Base-by-base conservation (phyloP, 1,140 invertebrate genomes). In the Chlorops oryzae region DNA sequence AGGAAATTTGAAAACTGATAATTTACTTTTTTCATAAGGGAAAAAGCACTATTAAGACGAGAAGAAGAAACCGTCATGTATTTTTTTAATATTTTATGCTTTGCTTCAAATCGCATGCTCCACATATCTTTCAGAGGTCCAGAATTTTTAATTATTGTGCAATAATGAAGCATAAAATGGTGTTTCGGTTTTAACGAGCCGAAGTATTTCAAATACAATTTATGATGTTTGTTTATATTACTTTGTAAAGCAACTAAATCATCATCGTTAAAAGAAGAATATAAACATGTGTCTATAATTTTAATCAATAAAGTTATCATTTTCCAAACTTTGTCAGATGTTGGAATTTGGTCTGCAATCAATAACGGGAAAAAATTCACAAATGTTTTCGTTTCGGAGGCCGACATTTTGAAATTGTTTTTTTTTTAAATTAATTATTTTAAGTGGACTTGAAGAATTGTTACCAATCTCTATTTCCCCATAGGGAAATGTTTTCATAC, bases 361-460 rank as follows among this genome's bases (percentile, higher is more conserved):
- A 67, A 25, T 18, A 69, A 58, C 18, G 48, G 40, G 41, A 71
- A 59, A 53, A 61, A 58, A 38, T 44, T 39, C 13, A 64, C 34
- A 24, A 67, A 57, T 42, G 48, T 47, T 32, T 55, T 37, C 62
- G 67, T 69, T 59, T 71, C 63, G 17, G 59, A 55, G 10, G 63
- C 55, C 17, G 58, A 57, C 21, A 61, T 49, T 47, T 59, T 55
- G 15, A 64, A 43, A 25, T 45, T 51, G 42, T n/a, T 58, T 54
- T 3, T 51, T 50, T 51, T 58, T 61, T 17, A 68, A 37, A 7
- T 56, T 50, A 20, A 55, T 38, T 38, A 38, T 7, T 9, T 38
- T 18, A 9, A 38, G n/a, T 15, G 6, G 6, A 9, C 13, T 13
- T 7, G 37, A 38, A 7, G 18, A 6, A 38, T n/a, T n/a, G n/a